phyloP scores from a whole-genome alignment of 64 coral and sea anemone genomes.

The Orbicella faveolata region DNA sequence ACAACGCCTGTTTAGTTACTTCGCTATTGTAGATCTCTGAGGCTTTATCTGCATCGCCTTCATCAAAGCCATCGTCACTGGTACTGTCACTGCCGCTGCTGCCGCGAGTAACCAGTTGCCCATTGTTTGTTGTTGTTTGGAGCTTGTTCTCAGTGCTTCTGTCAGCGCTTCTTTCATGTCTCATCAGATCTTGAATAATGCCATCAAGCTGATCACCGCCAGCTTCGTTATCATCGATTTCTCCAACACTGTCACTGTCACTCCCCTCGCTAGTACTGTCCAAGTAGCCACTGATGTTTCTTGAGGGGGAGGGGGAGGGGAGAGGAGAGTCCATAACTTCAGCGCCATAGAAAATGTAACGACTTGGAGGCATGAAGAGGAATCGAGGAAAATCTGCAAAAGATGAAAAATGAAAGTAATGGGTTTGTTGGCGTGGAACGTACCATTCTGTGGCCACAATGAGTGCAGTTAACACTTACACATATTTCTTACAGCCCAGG shows the following conservation, averaged over 20 bases:
- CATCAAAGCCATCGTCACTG: conserved; percentile 46
- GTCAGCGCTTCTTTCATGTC: not conserved
- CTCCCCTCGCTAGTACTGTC: conserved; percentile 35
- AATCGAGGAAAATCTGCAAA: conserved; percentile 41
- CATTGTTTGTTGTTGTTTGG: not conserved
- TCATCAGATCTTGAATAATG: not conserved
- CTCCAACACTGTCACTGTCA: conserved; percentile 28
- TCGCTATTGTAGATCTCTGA: conserved; percentile 4
- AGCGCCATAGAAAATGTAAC: conserved; percentile 72
- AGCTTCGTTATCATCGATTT: conserved; percentile 37
- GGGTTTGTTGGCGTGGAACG: not conserved
- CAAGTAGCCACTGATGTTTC: not conserved
- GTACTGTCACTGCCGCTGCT: not conserved
- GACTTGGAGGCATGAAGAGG: conserved; percentile 38
- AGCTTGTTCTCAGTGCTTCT: not conserved
- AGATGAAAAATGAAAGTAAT: not conserved
- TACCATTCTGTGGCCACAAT: not conserved
- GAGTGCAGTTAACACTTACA: too few relatives aligned
- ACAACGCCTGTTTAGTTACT: conserved; percentile 10
- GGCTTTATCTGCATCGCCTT: conserved; percentile 32
- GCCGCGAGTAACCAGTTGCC: not conserved
- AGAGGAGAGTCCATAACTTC: conserved; percentile 58
- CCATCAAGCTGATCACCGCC: not conserved
- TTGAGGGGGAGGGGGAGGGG: conserved; percentile 33
- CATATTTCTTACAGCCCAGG: too few relatives aligned